phyloP scores from a whole-genome alignment of 2,797 vertebrate species.

The Dendrocincla fuliginosa region DNA sequence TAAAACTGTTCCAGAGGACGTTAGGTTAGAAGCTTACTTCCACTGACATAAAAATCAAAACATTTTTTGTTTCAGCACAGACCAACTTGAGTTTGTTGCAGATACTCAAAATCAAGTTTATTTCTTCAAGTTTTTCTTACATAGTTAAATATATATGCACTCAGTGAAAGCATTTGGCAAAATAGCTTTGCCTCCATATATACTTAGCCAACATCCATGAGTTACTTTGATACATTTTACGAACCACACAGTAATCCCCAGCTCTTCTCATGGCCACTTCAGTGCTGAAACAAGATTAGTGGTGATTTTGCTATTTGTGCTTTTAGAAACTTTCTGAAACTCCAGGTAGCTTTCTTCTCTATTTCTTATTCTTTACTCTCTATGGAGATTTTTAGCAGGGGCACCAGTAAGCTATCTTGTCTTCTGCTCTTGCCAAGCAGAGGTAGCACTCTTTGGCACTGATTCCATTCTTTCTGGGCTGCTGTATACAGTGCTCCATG shows the following conservation, averaged over 20 bases:
- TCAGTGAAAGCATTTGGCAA: neutral
- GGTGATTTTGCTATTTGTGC: neutral
- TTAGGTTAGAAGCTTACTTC: neutral
- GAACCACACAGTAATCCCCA: neutral
- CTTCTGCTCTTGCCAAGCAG: neutral
- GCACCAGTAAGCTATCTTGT: neutral
- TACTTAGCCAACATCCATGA: neutral
- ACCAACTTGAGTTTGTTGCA: neutral
- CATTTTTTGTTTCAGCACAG: neutral
- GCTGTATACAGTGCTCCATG: neutral
- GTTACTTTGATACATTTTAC: neutral
- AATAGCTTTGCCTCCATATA: neutral
- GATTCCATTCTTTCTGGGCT: neutral
- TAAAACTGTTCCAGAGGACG: neutral
- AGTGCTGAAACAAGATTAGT: fast-evolving
- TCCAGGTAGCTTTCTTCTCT: neutral
- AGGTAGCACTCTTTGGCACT: neutral
- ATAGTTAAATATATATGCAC: neutral
- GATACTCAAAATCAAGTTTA: neutral
- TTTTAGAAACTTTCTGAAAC: neutral
- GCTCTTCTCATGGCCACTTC: neutral
- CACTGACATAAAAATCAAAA: neutral
- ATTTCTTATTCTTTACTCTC: neutral
- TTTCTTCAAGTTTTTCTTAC: neutral
- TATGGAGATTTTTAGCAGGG: neutral